A percentile compares a stretch with the other conserved stretches of the same genome.
These are phyloP conservation scores for Chrysolina oricalcia DNA, from an alignment of 2,888 invertebrate genomes.

Conservation along the genomic window DNA sequence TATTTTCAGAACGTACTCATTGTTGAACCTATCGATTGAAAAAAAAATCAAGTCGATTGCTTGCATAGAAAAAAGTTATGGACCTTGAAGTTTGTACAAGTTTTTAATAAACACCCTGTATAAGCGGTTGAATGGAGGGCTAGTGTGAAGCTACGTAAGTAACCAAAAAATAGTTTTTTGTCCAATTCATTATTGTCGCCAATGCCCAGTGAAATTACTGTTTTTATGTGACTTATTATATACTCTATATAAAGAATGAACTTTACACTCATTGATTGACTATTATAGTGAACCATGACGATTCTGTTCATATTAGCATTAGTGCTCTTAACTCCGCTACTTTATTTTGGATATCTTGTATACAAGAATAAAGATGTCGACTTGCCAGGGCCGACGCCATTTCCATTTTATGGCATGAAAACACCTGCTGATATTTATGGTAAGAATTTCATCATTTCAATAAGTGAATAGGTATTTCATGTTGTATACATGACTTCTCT, in stretches of 20 bases:
- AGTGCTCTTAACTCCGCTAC: background rate
- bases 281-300: background rate
- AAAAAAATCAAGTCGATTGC: no score
- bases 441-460: background rate
- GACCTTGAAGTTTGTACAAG: no score
- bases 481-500: no score
- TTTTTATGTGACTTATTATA: background rate
- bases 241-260: background rate
- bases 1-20: no score
- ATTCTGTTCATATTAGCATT: background rate
- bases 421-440: background rate
- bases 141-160: no score
- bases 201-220: background rate
- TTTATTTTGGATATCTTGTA: constrained; percentile 3
- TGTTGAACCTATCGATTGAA: no score
- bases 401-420: constrained; percentile 5
- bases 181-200: background rate
- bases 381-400: constrained; percentile 1
- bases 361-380: constrained; percentile 3
- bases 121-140: no score
- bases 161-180: no score
- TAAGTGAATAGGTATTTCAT: background rate
- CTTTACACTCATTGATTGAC: background rate
- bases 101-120: no score
- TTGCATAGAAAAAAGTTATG: no score